Evolutionary conservation across 2,888 invertebrate species (phyloP).

Genomic region (Habroteleia sp.): DNA sequence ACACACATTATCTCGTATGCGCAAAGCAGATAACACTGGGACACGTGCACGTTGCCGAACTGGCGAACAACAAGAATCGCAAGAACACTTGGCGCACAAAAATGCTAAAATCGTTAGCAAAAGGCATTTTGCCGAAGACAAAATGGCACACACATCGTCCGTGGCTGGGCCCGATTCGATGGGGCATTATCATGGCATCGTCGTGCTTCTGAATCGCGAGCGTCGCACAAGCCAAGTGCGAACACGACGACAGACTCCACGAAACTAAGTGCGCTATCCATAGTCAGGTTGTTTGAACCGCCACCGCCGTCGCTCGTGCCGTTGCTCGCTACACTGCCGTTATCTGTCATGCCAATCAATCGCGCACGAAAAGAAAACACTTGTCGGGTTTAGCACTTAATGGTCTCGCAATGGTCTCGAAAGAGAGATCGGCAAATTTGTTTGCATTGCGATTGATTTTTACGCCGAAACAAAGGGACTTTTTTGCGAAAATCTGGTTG

Average conservation of each 20-base stretch:
- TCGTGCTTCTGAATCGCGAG: neutral
- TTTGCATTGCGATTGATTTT: no score
- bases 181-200: neutral
- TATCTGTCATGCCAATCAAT: constrained; percentile 32
- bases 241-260: constrained; percentile 46
- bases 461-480: no score
- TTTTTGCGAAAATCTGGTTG: no score
- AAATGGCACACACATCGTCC: neutral
- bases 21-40: constrained; percentile 23
- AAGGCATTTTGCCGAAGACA: no score
- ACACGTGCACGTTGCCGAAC: constrained; percentile 12
- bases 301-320: constrained; percentile 19
- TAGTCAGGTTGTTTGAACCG: constrained; percentile 42
- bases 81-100: neutral
- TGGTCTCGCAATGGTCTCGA: no score
- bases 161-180: neutral
- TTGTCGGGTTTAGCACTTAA: no score
- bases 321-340: constrained; percentile 21
- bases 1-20: constrained; percentile 2
- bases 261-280: constrained; percentile 47
- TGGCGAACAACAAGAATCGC: no score
- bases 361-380: no score
- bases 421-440: no score
- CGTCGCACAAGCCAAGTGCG: constrained; percentile 24
- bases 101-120: no score